phyloP scores from a whole-genome alignment of 2,113 vertebrate genomes.

The Pterocles gutturalis region DNA sequence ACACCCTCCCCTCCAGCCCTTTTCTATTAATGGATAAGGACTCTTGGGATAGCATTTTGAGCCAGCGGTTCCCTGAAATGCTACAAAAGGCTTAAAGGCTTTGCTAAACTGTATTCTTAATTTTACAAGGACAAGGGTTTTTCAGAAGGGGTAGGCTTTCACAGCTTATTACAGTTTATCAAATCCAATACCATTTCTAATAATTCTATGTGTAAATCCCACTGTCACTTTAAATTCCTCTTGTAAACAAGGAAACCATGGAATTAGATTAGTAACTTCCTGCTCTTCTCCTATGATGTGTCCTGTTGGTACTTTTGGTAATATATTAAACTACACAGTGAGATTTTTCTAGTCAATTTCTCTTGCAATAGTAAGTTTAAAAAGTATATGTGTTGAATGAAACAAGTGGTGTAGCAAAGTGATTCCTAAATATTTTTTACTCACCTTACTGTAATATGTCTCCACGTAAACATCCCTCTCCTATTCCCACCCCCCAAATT shows the following conservation, averaged over 20 bases:
- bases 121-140: neutral
- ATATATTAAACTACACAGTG: neutral
- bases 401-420: neutral
- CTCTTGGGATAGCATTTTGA: neutral
- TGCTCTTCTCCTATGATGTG: neutral
- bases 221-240: slow-evolving; percentile 22
- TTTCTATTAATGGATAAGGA: neutral
- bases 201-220: neutral
- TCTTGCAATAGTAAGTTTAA: neutral
- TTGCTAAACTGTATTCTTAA: neutral
- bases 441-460: neutral
- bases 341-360: slow-evolving; percentile 33
- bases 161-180: neutral
- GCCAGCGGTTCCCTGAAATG: neutral
- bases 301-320: neutral
- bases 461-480: neutral
- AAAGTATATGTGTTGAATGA: neutral
- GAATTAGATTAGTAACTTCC: slow-evolving; percentile 1
- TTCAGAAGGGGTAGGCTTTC: neutral
- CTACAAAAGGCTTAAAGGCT: neutral
- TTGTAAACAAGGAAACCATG: slow-evolving; percentile 13
- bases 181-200: neutral
- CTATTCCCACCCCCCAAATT: neutral
- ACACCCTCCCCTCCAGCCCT: neutral
- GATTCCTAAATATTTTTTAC: neutral